phyloP scores from a whole-genome alignment of 2,888 invertebrate genomes.

The Dinocampus coccinellae region DNA sequence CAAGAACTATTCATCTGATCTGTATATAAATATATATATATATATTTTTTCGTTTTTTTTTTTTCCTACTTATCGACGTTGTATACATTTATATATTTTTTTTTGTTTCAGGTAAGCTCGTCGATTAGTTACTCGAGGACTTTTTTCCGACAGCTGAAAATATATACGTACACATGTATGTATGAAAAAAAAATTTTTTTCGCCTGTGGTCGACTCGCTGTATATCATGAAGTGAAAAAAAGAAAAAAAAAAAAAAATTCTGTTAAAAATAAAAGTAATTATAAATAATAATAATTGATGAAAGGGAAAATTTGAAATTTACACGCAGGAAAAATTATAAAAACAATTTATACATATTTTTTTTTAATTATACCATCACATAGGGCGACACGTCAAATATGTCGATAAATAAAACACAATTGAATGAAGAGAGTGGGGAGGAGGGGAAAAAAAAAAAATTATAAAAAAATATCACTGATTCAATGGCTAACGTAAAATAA shows the following conservation, averaged over 20 bases:
- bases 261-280: too few species aligned
- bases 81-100: neutral
- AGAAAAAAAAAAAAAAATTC: too few species aligned
- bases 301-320: too few species aligned
- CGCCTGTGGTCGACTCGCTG: too few species aligned
- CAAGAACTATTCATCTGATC: conserved; percentile 48
- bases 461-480: neutral
- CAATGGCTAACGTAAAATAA: neutral
- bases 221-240: neutral
- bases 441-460: too few species aligned
- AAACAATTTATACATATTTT: too few species aligned
- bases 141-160: neutral
- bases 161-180: neutral
- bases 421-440: neutral
- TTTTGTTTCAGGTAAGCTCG: conserved; percentile 51
- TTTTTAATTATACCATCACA: too few species aligned
- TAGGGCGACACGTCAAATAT: too few species aligned
- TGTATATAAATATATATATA: neutral
- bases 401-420: neutral
- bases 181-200: too few species aligned
- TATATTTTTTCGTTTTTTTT: conserved; percentile 42
- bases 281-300: too few species aligned
- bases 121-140: neutral
- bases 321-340: too few species aligned
- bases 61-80: neutral